These are phyloP conservation scores for Metacarcinus magister DNA, from an alignment of 2,888 invertebrate species.

Conservation along the genomic window DNA sequence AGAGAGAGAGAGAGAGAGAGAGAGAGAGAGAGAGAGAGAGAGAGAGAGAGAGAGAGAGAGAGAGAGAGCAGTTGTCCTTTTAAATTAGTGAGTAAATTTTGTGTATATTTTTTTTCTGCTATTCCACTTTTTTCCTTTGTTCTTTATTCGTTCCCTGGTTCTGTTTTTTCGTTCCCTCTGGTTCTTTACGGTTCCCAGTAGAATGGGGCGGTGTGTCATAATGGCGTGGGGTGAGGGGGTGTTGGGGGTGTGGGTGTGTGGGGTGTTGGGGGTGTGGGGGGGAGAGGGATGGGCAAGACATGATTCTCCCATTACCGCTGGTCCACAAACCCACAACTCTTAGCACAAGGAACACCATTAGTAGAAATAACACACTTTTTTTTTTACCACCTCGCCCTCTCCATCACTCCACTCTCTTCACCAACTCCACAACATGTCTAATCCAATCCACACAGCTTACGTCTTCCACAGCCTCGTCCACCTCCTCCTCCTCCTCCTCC, in stretches of 20 bases:
- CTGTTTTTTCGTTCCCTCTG: not conserved
- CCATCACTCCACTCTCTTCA: not conserved
- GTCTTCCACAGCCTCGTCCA: not conserved
- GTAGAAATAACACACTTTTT: not conserved
- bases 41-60: constrained; percentile 2
- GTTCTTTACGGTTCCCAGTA: not conserved
- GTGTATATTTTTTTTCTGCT: too few species aligned
- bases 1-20: constrained; percentile 26
- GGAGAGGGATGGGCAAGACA: too few species aligned
- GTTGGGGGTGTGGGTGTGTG: too few species aligned
- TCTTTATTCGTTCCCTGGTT: not conserved
- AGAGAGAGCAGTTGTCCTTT: not conserved
- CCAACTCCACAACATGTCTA: not conserved
- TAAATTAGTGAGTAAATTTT: not conserved
- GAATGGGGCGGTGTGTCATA: not conserved
- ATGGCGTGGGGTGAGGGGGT: not conserved
- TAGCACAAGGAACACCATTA: not conserved
- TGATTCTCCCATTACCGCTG: not conserved
- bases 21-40: not conserved
- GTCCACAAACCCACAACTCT: not conserved
- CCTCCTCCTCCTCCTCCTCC: not conserved
- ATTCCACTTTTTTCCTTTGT: not conserved
- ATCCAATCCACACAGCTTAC: not conserved
- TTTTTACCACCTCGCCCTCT: not conserved
- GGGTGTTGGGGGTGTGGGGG: too few species aligned